Evolutionary conservation across 2,113 vertebrate genomes (phyloP), one percentile per base, ranked within the genome.

Genomic region (Caranx melampygus): DNA sequence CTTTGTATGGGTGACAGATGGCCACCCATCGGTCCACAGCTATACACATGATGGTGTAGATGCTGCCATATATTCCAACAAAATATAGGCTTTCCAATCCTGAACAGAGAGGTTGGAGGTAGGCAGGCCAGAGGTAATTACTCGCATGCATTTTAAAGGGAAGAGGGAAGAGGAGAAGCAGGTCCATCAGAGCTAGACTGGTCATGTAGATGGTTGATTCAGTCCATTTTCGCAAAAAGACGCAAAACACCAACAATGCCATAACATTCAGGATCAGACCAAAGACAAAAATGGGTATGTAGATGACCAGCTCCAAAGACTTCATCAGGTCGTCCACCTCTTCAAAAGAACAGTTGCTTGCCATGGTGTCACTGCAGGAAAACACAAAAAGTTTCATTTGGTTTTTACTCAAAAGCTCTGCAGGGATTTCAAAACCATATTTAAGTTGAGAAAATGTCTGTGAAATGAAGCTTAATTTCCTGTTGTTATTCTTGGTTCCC

Each of bases 161-260:
- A 31, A 99, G 94, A 0, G 95, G 96, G 26, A 97, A 88, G 42
- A 99, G 93, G 35, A 98, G 92, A 18, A 97, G 88, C 33, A 97
- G 21, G 34, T 99, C 97, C 20, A 97, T 95, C 52, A 97, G 33
- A 0, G 94, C 95, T 52, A 99, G 89, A 74, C 92, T 98, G 84
- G 95, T 96, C 96, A 98, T 97, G 91, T 96, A 98, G 87, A 97
- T 95, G 0, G 92, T 95, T 6, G 96, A 95, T 87, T 95, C 96
- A 0, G 88, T 95, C 75, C 95, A 94, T 88, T 94, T 96, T 44
- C 81, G 94, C 78, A 97, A 92, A 63, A 94, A 83, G 71, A 74
- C 0, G 35, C 94, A 94, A 86, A 98, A 97, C 51, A 95, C 85
- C 0, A 2, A 13, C 72, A 99, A 93, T 3, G 97, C 97, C 2